A percentile compares a stretch with the other conserved stretches of the same genome.
Conservation (phyloP, 2,797 vertebrate genomes). For the Calcarius lapponicus region DNA sequence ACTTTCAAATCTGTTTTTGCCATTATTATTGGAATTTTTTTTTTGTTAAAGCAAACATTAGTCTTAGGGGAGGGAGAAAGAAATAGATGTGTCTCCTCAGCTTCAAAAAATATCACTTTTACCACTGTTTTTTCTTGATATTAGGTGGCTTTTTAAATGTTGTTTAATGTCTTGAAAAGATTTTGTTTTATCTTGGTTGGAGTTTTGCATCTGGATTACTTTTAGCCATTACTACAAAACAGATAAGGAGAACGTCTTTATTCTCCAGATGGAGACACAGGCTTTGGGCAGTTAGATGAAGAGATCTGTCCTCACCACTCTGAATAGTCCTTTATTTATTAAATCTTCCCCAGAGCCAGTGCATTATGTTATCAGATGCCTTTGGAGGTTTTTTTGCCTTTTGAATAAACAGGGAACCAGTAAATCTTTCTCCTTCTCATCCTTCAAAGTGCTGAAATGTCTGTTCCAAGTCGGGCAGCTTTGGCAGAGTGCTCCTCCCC, state of each 20-base stretch:
- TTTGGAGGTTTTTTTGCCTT: neutral
- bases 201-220: neutral
- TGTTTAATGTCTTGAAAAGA: neutral
- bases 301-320: neutral
- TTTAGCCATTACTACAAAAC: neutral
- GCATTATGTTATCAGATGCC: neutral
- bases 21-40: neutral
- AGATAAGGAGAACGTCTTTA: slow-evolving; percentile 7
- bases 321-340: slow-evolving; percentile 2
- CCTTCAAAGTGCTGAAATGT: neutral
- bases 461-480: neutral
- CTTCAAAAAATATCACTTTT: neutral
- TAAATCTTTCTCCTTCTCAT: slow-evolving; percentile 14
- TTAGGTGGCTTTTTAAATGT: neutral
- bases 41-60: neutral
- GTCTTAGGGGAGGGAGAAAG: neutral
- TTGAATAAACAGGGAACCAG: neutral
- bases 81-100: neutral
- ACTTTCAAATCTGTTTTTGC: neutral
- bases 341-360: neutral
- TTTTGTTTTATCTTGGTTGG: neutral
- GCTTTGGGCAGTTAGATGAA: neutral
- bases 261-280: neutral
- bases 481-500: neutral
- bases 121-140: neutral